phyloP scores from a whole-genome alignment of 1,140 invertebrate species.

The Belonocnema kinseyi region DNA sequence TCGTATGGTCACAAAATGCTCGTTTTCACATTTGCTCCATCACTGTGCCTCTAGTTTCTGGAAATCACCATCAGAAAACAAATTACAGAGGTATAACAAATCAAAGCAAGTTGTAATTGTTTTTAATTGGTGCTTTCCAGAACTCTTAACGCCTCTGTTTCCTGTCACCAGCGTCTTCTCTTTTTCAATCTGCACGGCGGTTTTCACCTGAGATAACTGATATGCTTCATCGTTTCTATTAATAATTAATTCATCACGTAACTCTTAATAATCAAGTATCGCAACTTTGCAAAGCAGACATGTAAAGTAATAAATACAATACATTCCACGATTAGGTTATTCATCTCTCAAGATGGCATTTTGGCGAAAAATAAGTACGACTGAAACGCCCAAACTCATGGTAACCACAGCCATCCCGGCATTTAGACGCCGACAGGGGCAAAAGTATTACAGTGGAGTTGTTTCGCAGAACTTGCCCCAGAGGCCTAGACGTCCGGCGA shows the following conservation, averaged over 20 bases:
- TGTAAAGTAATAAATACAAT: conserved; percentile 46
- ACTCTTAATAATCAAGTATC: background rate
- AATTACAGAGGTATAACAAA: background rate
- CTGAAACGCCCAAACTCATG: conserved; percentile 68
- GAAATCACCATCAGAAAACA: background rate
- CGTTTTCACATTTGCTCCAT: background rate
- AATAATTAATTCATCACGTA: conserved; percentile 21
- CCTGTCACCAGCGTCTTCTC: conserved; percentile 42
- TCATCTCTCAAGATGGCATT: conserved; percentile 68
- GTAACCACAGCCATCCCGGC: conserved; percentile 54
- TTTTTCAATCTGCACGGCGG: conserved; percentile 24
- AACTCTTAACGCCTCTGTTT: conserved; percentile 44
- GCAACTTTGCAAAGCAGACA: background rate
- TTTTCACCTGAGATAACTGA: background rate
- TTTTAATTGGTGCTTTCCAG: conserved; percentile 40
- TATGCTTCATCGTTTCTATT: conserved; percentile 1
- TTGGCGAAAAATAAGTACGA: conserved; percentile 71
- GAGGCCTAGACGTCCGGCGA: conserved; percentile 65
- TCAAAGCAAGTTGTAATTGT: background rate
- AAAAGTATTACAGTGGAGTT: conserved; percentile 50
- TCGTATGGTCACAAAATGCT: background rate
- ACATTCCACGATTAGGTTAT: conserved; percentile 63
- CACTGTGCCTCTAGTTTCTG: background rate
- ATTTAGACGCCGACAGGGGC: conserved; percentile 61
- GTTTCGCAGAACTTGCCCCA: conserved; percentile 42